phyloP scores from a whole-genome alignment of 2,113 vertebrate genomes.

The Hemiscyllium ocellatum region DNA sequence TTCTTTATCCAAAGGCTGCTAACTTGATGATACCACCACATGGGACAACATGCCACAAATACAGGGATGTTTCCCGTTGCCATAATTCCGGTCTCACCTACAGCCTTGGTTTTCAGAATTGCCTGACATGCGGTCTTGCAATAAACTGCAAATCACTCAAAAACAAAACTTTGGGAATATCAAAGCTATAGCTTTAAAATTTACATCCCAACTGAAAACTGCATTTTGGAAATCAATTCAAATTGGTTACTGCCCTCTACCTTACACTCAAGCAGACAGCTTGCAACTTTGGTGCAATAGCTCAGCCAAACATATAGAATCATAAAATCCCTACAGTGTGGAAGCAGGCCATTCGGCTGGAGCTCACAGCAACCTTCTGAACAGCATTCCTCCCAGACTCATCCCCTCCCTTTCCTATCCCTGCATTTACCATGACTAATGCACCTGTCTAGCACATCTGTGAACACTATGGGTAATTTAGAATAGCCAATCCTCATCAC shows the following conservation, averaged over 20 bases:
- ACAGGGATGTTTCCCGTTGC: neutral
- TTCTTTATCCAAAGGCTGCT: neutral
- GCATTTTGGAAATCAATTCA: neutral
- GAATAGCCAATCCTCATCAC: too few relatives aligned
- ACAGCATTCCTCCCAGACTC: too few relatives aligned
- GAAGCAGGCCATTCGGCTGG: too few relatives aligned
- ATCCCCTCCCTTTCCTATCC: too few relatives aligned
- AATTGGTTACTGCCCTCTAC: neutral
- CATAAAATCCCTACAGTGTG: too few relatives aligned
- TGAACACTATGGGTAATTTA: too few relatives aligned
- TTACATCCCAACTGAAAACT: neutral
- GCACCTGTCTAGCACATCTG: too few relatives aligned
- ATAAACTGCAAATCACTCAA: neutral
- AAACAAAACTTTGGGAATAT: neutral
- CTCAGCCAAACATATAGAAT: neutral
- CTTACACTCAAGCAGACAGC: neutral
- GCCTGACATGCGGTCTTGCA: neutral
- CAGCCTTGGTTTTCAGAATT: neutral
- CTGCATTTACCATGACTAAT: too few relatives aligned
- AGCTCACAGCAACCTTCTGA: too few relatives aligned
- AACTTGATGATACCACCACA: neutral
- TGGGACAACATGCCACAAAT: neutral
- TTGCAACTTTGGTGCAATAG: neutral
- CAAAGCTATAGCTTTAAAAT: neutral
- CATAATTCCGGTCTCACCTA: neutral